A percentile compares a stretch with the other conserved stretches of the same genome.
phyloP scores from a whole-genome alignment of 2,113 vertebrate genomes.

The Choloepus hoffmanni region DNA sequence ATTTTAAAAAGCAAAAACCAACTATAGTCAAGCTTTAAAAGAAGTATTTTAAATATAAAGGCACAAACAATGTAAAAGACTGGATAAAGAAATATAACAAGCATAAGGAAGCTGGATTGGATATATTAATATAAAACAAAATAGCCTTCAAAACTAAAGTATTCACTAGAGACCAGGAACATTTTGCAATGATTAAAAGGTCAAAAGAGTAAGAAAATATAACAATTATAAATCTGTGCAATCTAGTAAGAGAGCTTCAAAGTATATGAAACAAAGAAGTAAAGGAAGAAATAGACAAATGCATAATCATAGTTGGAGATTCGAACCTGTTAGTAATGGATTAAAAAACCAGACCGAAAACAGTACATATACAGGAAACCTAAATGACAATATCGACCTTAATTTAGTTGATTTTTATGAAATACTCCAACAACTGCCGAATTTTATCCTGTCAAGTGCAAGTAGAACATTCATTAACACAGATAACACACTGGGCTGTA shows the following conservation, averaged over 20 bases:
- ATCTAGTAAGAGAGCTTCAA: not conserved
- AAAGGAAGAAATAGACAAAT: not conserved
- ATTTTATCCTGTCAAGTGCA: not conserved
- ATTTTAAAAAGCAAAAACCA: not conserved
- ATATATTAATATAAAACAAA: not conserved
- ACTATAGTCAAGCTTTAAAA: slow-evolving; percentile 14
- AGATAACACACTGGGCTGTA: not conserved
- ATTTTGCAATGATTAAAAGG: not conserved
- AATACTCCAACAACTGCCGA: not conserved
- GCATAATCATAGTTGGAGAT: not conserved
- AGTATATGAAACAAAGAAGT: not conserved
- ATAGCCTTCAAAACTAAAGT: not conserved
- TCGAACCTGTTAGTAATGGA: not conserved
- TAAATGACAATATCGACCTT: not conserved
- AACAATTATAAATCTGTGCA: not conserved
- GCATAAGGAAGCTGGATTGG: not conserved
- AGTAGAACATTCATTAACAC: not conserved
- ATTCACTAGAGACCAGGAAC: not conserved
- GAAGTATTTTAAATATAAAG: slow-evolving; percentile 17
- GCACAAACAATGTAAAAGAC: slow-evolving; percentile 44
- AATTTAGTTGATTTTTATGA: not conserved
- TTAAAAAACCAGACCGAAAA: not conserved
- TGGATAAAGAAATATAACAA: not conserved
- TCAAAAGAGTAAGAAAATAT: not conserved
- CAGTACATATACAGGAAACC: not conserved